Base-by-base conservation (phyloP, 2,797 vertebrate species). In the Hippoglossus hippoglossus region DNA sequence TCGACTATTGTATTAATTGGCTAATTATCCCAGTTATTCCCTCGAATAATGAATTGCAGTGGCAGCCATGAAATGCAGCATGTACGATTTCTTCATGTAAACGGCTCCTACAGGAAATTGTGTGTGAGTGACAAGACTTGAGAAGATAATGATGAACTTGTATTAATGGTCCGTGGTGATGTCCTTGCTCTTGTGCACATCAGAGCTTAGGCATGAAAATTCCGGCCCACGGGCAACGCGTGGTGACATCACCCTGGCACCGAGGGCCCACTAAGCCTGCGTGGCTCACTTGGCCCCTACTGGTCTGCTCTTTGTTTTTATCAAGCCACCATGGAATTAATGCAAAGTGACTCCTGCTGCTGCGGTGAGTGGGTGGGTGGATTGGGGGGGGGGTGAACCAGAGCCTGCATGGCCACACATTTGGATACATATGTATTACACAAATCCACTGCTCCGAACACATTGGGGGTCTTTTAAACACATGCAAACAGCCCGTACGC, bases 321-420 rank as follows among this genome's bases (percentile, higher is more conserved):
- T 92, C 87, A 86, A 89, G 84, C 67, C 71, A 39, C 64, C 39
- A 79, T 73, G 82, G 90, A 89, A 78, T 88, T 94, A 93, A 95
- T 93, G 87, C 89, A 90, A 89, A 91, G 87, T 93, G 93, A 95
- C 91, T 85, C 46, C 50, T 73, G 78, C 84, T 75, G 84, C 26
- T 21, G 80, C 72, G 84, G 67, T 82, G 58, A 75, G 67, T 63
- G 78, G 13, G 2, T 71, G 84, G 66, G 83, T n/a, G n/a, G n/a
- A n/a, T n/a, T n/a, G n/a, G 57, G 79, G 67, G 26, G 79, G 79
- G 73, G 67, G 69, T 31, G 31, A 71, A 77, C 68, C 65, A 60
- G 59, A 52, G 15, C 56, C 79, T 69, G 70, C 71, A 26, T 19
- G n/a, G 41, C 25, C 57, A 31, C 80, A 77, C 71, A 49, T 76